phyloP scores from a whole-genome alignment of 2,797 vertebrate genomes.

The Australoheros facetus region DNA sequence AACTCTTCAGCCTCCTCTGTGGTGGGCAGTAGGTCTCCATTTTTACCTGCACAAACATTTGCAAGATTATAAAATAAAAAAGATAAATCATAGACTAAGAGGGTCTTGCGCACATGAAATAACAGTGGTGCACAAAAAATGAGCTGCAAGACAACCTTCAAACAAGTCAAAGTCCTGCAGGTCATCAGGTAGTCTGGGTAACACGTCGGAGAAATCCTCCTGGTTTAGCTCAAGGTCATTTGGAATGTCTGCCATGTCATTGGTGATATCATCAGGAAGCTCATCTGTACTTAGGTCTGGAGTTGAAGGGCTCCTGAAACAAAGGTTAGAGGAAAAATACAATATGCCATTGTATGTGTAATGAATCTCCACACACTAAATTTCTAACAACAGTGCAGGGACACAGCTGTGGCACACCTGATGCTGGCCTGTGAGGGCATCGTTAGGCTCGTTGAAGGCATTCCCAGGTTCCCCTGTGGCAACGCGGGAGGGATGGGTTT shows the following conservation, averaged over 20 bases:
- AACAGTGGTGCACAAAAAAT: neutral
- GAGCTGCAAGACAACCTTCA: slow-evolving; percentile 85
- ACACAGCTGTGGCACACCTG: slow-evolving; percentile 81
- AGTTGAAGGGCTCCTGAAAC: slow-evolving; percentile 91
- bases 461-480: slow-evolving; percentile 97
- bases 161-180: slow-evolving; percentile 99
- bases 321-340: slow-evolving; percentile 6
- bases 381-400: neutral
- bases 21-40: slow-evolving; percentile 95
- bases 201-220: slow-evolving; percentile 97
- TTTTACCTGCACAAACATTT: slow-evolving; percentile 87
- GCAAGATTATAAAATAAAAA: neutral
- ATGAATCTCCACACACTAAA: slow-evolving; percentile 9
- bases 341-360: neutral
- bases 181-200: slow-evolving; percentile 95
- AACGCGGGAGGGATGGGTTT: slow-evolving; percentile 98
- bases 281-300: slow-evolving; percentile 97
- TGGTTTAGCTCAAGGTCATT: slow-evolving; percentile 98
- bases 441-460: slow-evolving; percentile 91
- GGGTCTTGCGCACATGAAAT: neutral
- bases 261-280: slow-evolving; percentile 98
- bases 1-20: slow-evolving; percentile 99
- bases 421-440: slow-evolving; percentile 90
- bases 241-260: slow-evolving; percentile 99
- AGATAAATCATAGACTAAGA: neutral